These are phyloP conservation scores for Ophioninae sp. DNA, from an alignment of 2,888 invertebrate species.

Conservation along the genomic window DNA sequence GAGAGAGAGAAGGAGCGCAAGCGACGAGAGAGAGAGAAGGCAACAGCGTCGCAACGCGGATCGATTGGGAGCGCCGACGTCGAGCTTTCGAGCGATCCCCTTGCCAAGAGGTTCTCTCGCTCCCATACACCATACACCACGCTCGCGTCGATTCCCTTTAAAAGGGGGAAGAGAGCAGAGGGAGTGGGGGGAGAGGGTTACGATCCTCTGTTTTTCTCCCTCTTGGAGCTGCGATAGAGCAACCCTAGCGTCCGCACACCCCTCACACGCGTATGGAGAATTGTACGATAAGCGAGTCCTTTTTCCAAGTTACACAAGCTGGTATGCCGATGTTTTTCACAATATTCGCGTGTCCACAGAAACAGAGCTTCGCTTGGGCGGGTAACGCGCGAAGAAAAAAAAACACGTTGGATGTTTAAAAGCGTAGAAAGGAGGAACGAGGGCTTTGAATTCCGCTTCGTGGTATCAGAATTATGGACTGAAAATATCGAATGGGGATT, in stretches of 20 bases:
- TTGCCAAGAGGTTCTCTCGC: slow-evolving; percentile 45
- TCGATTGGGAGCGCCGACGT: slow-evolving; percentile 60
- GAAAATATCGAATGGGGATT: background rate
- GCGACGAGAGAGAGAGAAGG: slow-evolving; percentile 49
- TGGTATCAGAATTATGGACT: background rate
- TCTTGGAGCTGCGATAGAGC: slow-evolving; percentile 23
- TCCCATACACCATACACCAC: slow-evolving; percentile 33
- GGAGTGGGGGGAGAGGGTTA: slow-evolving; percentile 49
- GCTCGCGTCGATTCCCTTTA: slow-evolving; percentile 59
- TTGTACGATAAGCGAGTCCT: slow-evolving; percentile 52
- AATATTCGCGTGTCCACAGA: background rate
- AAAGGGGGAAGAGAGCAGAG: slow-evolving; percentile 39
- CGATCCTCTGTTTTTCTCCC: slow-evolving; percentile 52
- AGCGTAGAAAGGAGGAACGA: background rate
- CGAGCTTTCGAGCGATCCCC: slow-evolving; percentile 61
- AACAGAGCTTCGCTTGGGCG: background rate
- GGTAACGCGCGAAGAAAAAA: background rate
- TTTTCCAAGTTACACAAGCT: background rate
- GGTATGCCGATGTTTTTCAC: background rate
- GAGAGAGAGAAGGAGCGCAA: slow-evolving; percentile 16
- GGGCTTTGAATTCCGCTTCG: background rate
- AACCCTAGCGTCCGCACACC: slow-evolving; percentile 43
- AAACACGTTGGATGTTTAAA: background rate
- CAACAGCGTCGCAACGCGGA: slow-evolving; percentile 62
- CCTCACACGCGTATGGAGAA: slow-evolving; percentile 50